Conservation (phyloP, 2,888 invertebrate species). For the Pseudeuparius sepicola region DNA sequence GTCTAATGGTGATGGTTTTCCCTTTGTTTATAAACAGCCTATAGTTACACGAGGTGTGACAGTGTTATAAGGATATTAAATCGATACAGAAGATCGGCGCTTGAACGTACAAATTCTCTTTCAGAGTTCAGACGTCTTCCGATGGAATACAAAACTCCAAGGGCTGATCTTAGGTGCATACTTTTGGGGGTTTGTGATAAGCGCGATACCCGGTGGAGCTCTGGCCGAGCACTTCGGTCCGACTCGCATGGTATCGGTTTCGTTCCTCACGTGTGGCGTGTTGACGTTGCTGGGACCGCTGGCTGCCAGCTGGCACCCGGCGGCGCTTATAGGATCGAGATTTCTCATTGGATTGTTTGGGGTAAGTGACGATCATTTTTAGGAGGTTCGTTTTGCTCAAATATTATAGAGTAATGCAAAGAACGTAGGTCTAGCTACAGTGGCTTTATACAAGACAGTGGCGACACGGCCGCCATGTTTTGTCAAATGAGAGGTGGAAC, state of each 20-base stretch:
- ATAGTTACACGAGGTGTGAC: too few relatives aligned
- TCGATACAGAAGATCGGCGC: too few relatives aligned
- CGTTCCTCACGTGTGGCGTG: constrained; percentile 43
- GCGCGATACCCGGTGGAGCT: constrained; percentile 55
- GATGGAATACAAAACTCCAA: constrained; percentile 53
- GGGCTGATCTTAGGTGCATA: constrained; percentile 55
- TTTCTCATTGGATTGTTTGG: constrained; percentile 53
- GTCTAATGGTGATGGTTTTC: too few relatives aligned
- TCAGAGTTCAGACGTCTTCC: too few relatives aligned
- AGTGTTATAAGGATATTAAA: too few relatives aligned
- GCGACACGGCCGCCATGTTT: too few relatives aligned
- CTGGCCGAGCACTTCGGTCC: constrained; percentile 56
- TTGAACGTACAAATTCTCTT: too few relatives aligned
- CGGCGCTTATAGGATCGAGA: constrained; percentile 46
- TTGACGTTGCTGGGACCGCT: constrained; percentile 52
- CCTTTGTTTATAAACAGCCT: too few relatives aligned
- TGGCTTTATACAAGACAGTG: too few relatives aligned
- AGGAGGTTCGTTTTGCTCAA: constrained; percentile 1
- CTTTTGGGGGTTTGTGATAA: constrained; percentile 60
- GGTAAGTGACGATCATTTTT: constrained; percentile 40
- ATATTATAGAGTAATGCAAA: too few relatives aligned
- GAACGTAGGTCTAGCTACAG: too few relatives aligned
- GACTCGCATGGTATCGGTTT: constrained; percentile 47
- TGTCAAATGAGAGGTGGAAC: too few relatives aligned
- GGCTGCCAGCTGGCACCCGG: constrained; percentile 47